A percentile compares a stretch with the other conserved stretches of the same genome.
These are phyloP conservation scores for Exaiptasia diaphana DNA, from an alignment of 64 coral and sea anemone species.

Conservation along the genomic window DNA sequence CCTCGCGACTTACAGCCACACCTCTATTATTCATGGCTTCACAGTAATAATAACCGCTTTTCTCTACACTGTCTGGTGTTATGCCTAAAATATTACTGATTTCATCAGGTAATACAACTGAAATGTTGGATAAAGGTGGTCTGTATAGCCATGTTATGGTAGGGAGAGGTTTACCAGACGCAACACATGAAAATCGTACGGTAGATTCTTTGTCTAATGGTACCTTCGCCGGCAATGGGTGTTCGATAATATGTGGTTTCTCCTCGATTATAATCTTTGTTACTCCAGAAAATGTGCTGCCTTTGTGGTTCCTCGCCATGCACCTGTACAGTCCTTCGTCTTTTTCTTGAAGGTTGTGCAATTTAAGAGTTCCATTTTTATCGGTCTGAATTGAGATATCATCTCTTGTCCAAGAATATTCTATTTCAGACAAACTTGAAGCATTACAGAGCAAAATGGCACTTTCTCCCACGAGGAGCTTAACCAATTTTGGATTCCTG, in stretches of 20 bases:
- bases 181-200: slow-evolving; percentile 27
- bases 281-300: neutral
- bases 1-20: slow-evolving; percentile 1
- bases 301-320: slow-evolving; percentile 36
- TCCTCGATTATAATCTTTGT: neutral
- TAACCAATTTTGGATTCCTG: neutral
- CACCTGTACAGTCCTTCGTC: slow-evolving; percentile 23
- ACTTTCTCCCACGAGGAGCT: neutral
- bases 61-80: neutral
- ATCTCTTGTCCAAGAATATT: slow-evolving; percentile 18
- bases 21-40: slow-evolving; percentile 27
- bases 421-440: neutral
- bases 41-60: slow-evolving; percentile 40
- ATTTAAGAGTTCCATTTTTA: slow-evolving; percentile 18
- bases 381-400: neutral
- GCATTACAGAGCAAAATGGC: neutral
- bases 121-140: neutral
- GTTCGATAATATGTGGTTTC: slow-evolving; percentile 8
- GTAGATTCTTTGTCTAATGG: neutral
- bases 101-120: neutral
- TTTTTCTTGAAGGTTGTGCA: neutral
- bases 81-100: slow-evolving; percentile 9
- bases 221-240: slow-evolving; percentile 6
- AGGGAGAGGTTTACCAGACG: slow-evolving; percentile 13
- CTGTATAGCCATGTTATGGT: slow-evolving; percentile 27